Base-by-base conservation (phyloP, 2,797 vertebrate species). In the Semotilus atromaculatus region DNA sequence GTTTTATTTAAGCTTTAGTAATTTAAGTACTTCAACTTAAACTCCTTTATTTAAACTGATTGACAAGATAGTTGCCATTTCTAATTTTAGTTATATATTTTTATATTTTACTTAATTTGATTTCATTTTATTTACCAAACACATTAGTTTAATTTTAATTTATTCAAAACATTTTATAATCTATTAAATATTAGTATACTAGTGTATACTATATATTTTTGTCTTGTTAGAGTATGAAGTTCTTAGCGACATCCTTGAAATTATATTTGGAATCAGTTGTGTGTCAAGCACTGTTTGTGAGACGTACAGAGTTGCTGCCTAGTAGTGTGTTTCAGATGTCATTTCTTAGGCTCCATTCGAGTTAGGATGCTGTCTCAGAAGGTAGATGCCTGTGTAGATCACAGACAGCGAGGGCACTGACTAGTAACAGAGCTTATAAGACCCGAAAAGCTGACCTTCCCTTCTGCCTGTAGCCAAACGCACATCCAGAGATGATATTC, bases 391-490 rank as follows among this genome's bases (percentile, higher is more conserved):
- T 64, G 38, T 64, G 58, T 64, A 40, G 64, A 34, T 45, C 19
- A 18, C 11, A 16, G 19, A 31, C 6, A 31, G 38, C 3, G 11
- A 66, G n/a, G 76, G 11, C 0, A 6, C 40, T 79, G 58, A 79
- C 40, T 64, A 31, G 16, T 11, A 64, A 31, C 58, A 79, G 58
- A 79, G 18, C 58, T 78, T 31, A 79, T 64, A 58, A 79, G 76
- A 64, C 60, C 40, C 26, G 43, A 36, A 79, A 79, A 31, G 58
- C 76, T 79, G 76, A 79, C 76, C 58, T 79, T 79, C 76, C 38
- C 38, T 11, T 64, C 18, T 45, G 76, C 76, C 76, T 48, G n/a
- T 64, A 64, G 76, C 76, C 40, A 45, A 64, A 79, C 38, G 3
- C 26, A 45, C 58, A 79, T 79, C 5, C 40, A 26, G 38, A 64